phyloP scores from a whole-genome alignment of 2,113 vertebrate species.

The Pao palembangensis region DNA sequence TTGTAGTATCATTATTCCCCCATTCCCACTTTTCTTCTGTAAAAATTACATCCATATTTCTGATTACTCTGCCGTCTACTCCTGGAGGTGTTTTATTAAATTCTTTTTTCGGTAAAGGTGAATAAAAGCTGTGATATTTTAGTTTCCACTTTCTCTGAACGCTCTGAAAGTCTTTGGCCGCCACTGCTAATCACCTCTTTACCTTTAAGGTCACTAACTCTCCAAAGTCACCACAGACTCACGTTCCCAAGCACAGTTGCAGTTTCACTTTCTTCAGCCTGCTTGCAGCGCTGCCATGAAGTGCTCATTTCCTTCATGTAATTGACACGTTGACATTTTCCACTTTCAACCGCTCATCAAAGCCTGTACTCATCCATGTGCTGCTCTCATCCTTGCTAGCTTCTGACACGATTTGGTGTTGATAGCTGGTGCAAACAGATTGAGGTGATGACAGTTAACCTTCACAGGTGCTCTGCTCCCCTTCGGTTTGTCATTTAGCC shows the following conservation, averaged over 20 bases:
- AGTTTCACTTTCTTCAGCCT: constrained; percentile 1
- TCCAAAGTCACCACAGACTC: constrained; percentile 6
- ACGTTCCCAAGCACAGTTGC: background rate
- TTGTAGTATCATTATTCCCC: background rate
- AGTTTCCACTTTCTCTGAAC: background rate
- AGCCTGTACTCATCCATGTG: constrained; percentile 20
- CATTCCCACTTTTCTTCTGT: constrained; percentile 30
- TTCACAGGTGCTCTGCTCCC: constrained; percentile 35
- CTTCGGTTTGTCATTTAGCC: constrained; percentile 8
- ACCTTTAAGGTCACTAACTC: background rate
- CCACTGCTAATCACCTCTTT: background rate
- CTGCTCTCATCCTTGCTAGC: constrained; percentile 14
- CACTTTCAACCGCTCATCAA: constrained; percentile 41
- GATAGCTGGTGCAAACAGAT: constrained; percentile 45
- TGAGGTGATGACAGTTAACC: constrained; percentile 56
- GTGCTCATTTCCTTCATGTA: constrained; percentile 7
- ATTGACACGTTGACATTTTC: constrained; percentile 48
- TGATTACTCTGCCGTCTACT: constrained; percentile 16
- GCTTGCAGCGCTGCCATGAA: constrained; percentile 2
- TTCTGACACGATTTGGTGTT: constrained; percentile 42
- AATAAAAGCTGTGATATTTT: no score
- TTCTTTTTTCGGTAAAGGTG: no score
- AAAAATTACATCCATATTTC: constrained; percentile 17
- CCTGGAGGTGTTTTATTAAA: no score
- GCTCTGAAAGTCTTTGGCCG: background rate